These are phyloP conservation scores for Camelus bactrianus DNA, from an alignment of 2,113 vertebrate species.

Conservation along the genomic window DNA sequence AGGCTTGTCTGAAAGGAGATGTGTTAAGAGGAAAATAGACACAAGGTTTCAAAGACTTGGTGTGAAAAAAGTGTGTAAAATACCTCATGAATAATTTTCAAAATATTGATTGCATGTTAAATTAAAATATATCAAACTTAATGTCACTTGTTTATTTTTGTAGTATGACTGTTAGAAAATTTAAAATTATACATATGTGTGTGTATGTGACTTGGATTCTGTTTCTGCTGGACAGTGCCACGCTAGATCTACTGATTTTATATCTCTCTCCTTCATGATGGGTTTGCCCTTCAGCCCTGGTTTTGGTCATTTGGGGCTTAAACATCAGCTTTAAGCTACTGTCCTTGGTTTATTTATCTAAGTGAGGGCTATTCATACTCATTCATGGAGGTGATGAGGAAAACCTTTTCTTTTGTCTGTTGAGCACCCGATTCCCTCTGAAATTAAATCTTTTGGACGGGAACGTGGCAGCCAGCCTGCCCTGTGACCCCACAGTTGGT, in stretches of 20 bases:
- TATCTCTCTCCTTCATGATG: background rate
- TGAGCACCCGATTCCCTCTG: background rate
- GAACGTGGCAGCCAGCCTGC: background rate
- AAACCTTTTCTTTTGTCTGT: slow-evolving; percentile 16
- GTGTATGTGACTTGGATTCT: background rate
- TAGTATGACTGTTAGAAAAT: background rate
- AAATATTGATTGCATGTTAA: background rate
- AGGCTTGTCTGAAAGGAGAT: background rate
- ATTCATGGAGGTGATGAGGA: background rate
- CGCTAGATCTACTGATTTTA: background rate
- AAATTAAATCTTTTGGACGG: background rate
- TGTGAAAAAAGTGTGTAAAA: background rate
- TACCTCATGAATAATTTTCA: background rate
- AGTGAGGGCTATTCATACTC: background rate
- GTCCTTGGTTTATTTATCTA: background rate
- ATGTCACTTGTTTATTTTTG: background rate
- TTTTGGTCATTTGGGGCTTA: background rate
- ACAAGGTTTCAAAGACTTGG: background rate
- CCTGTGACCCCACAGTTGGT: background rate
- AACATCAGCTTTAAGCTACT: background rate
- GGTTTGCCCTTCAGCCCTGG: background rate
- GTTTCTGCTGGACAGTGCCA: background rate
- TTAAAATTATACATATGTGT: background rate
- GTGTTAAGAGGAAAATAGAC: background rate
- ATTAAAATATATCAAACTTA: background rate